phyloP scores from a whole-genome alignment of 2,113 vertebrate genomes.

The Recurvirostra avosetta region DNA sequence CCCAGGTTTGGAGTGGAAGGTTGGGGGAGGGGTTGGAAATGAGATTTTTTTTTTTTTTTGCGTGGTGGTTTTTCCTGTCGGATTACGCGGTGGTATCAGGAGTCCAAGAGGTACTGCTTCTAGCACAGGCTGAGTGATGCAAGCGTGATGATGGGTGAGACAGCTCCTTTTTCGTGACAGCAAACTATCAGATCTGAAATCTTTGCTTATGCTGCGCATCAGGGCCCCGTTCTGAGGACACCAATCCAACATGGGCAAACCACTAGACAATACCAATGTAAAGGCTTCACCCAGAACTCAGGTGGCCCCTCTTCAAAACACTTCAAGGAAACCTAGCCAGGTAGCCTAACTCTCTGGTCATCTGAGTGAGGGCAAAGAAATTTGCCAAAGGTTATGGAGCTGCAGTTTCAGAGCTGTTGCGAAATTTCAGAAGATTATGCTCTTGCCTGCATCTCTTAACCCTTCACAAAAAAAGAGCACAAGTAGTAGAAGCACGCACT shows the following conservation, averaged over 20 bases:
- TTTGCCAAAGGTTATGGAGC: neutral
- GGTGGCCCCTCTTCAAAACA: neutral
- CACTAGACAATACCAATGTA: neutral
- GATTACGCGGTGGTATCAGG: neutral
- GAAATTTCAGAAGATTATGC: neutral
- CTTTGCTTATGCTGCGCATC: neutral
- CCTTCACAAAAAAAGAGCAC: neutral
- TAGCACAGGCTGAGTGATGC: neutral
- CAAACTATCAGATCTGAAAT: neutral
- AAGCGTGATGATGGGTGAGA: neutral
- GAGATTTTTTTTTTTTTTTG: neutral
- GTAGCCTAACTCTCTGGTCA: neutral
- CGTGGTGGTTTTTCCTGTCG: neutral
- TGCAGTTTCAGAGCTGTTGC: neutral
- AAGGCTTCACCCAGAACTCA: neutral
- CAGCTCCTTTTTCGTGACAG: neutral
- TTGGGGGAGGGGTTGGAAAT: neutral
- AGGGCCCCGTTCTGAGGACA: neutral
- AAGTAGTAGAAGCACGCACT: neutral
- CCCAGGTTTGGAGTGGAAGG: neutral
- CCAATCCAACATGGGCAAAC: neutral
- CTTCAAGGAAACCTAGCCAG: neutral
- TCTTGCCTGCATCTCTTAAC: neutral
- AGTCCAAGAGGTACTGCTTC: neutral
- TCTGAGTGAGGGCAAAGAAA: neutral